These are phyloP conservation scores for Zelostemma sp. DNA, from an alignment of 1,140 invertebrate genomes.

Conservation along the genomic window DNA sequence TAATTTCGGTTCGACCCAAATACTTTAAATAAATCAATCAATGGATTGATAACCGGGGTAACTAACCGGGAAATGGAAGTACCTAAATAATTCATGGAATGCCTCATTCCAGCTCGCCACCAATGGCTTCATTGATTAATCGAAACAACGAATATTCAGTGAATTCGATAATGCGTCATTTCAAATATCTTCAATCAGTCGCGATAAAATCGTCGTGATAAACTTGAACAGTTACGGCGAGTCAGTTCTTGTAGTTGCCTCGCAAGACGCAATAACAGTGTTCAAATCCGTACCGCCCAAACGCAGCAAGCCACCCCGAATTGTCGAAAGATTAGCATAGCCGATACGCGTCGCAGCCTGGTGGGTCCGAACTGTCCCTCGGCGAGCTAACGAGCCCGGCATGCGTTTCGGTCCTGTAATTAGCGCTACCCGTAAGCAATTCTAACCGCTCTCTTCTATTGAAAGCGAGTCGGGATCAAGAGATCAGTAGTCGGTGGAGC, in stretches of 20 bases:
- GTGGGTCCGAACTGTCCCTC: neutral
- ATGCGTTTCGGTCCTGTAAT: constrained; percentile 23
- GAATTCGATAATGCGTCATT: no score
- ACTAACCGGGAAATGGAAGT: neutral
- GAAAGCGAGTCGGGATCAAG: constrained; percentile 58
- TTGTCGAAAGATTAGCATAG: neutral
- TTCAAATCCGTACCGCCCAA: no score
- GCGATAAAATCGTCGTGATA: no score
- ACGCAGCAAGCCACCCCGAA: neutral
- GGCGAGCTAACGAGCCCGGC: constrained; percentile 2
- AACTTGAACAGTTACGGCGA: no score
- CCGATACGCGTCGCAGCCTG: neutral
- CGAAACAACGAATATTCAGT: no score
- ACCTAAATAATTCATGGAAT: neutral
- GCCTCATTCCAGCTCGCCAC: neutral
- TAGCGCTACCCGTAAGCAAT: constrained; percentile 26
- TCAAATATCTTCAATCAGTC: no score
- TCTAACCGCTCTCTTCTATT: constrained; percentile 66
- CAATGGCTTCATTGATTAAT: no score
- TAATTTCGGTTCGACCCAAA: neutral
- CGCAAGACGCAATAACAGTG: no score
- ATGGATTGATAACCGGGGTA: neutral
- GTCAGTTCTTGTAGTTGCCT: no score
- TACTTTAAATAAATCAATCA: neutral
- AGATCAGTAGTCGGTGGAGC: constrained; percentile 65